These are phyloP conservation scores for Linyphia triangularis DNA, from an alignment of 2,888 invertebrate genomes.

Conservation along the genomic window DNA sequence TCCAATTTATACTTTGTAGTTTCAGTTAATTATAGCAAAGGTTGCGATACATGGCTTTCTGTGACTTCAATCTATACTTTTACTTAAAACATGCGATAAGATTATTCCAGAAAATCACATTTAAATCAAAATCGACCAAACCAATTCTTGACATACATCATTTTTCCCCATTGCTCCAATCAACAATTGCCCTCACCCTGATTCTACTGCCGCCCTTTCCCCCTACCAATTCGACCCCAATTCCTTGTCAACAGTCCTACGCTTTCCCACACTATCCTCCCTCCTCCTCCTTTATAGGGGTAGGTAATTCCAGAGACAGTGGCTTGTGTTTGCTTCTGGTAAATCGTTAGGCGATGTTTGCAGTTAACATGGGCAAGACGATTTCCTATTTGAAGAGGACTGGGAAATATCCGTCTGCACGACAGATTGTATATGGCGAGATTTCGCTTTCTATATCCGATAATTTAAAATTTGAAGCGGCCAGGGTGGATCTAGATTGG, in stretches of 20 bases:
- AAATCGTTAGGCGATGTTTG: slow-evolving; percentile 33
- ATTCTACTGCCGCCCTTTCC: not conserved
- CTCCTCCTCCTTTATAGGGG: not conserved
- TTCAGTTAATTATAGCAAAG: too few species aligned
- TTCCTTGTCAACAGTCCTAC: slow-evolving; percentile 7
- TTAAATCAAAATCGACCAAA: too few species aligned
- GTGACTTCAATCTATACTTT: too few species aligned
- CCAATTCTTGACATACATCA: too few species aligned
- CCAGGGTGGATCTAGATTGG: too few species aligned
- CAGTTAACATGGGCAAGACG: not conserved
- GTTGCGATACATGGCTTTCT: too few species aligned
- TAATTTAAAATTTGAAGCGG: too few species aligned
- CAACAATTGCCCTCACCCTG: not conserved
- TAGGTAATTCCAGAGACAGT: not conserved
- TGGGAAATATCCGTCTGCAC: not conserved
- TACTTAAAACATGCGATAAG: too few species aligned
- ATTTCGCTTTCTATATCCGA: not conserved
- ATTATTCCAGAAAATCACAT: too few species aligned
- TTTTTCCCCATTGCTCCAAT: too few species aligned
- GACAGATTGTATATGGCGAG: not conserved
- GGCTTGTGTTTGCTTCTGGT: not conserved
- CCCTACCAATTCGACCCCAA: not conserved
- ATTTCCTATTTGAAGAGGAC: not conserved
- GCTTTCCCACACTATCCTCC: slow-evolving; percentile 15
- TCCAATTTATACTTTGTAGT: too few species aligned